These are phyloP conservation scores for Lasioglossum albipes DNA, from an alignment of 1,140 invertebrate genomes.

Conservation along the genomic window DNA sequence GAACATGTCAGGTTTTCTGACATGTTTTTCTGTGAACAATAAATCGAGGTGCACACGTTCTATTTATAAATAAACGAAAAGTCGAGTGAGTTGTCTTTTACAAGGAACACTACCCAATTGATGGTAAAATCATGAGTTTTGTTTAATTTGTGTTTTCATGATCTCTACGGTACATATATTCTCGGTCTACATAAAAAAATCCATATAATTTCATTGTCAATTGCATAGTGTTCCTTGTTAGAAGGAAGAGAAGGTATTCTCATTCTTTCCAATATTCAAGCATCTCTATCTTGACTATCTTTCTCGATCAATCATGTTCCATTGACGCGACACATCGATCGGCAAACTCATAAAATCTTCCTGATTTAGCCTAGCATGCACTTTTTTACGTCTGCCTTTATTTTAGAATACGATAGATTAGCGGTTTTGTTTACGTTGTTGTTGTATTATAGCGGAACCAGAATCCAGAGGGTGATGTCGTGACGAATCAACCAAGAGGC, in stretches of 20 bases:
- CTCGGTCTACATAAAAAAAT: no score
- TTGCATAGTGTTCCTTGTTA: no score
- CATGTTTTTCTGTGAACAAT: no score
- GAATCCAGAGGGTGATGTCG: slow-evolving; percentile 75
- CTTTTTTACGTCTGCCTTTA: slow-evolving; percentile 39
- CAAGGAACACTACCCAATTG: no score
- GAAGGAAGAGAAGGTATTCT: background rate
- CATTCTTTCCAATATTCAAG: background rate
- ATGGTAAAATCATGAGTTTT: no score
- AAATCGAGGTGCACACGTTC: no score
- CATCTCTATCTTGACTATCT: background rate
- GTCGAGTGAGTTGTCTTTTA: no score
- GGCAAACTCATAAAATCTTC: slow-evolving; percentile 52
- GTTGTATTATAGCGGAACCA: slow-evolving; percentile 78
- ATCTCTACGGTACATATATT: no score
- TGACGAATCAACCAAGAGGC: slow-evolving; percentile 76
- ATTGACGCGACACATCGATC: slow-evolving; percentile 25
- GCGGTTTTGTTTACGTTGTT: slow-evolving; percentile 79
- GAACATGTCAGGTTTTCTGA: no score
- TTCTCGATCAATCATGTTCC: slow-evolving; percentile 21
- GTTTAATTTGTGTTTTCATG: no score
- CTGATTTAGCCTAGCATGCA: slow-evolving; percentile 53
- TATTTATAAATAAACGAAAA: background rate
- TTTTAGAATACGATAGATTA: slow-evolving; percentile 72
- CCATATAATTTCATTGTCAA: no score